These are phyloP conservation scores for Drosophila phalerata DNA, from an alignment of 2,888 invertebrate species.

Conservation along the genomic window DNA sequence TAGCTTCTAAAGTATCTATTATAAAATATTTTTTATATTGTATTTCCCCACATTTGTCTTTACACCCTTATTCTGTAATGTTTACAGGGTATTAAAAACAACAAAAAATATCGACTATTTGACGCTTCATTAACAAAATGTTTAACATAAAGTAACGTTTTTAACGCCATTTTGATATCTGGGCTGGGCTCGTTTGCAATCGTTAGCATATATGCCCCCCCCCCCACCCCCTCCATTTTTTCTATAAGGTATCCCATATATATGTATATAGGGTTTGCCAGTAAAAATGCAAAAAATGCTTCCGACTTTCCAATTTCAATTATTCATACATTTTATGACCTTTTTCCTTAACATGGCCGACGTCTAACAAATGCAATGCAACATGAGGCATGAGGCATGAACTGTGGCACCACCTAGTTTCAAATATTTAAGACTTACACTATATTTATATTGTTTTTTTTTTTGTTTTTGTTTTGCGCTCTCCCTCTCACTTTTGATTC, in stretches of 20 bases:
- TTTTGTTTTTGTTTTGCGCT: slow-evolving; percentile 21
- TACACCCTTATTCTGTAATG: background rate
- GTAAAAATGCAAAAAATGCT: slow-evolving; percentile 72
- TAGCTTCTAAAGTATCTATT: too few relatives aligned
- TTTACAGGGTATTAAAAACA: slow-evolving; percentile 3
- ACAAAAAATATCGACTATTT: slow-evolving; percentile 12
- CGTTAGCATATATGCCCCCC: slow-evolving; percentile 42
- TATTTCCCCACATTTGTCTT: background rate
- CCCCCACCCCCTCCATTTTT: background rate
- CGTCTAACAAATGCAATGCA: slow-evolving; percentile 60
- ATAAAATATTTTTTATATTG: background rate
- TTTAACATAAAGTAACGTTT: slow-evolving; percentile 74
- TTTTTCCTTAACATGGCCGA: slow-evolving; percentile 73
- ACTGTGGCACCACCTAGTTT: slow-evolving; percentile 53
- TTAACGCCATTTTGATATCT: slow-evolving; percentile 70
- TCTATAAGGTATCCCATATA: slow-evolving; percentile 1
- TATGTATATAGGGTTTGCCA: slow-evolving; percentile 13
- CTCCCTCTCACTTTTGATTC: slow-evolving; percentile 23
- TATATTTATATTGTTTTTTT: slow-evolving; percentile 44
- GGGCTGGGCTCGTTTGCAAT: slow-evolving; percentile 27
- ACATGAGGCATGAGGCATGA: slow-evolving; percentile 15
- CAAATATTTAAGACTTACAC: slow-evolving; percentile 78
- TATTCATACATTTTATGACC: slow-evolving; percentile 82
- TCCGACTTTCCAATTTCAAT: slow-evolving; percentile 84
- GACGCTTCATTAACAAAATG: slow-evolving; percentile 71